Conservation (phyloP, 2,113 vertebrate genomes). For the Limanda limanda region DNA sequence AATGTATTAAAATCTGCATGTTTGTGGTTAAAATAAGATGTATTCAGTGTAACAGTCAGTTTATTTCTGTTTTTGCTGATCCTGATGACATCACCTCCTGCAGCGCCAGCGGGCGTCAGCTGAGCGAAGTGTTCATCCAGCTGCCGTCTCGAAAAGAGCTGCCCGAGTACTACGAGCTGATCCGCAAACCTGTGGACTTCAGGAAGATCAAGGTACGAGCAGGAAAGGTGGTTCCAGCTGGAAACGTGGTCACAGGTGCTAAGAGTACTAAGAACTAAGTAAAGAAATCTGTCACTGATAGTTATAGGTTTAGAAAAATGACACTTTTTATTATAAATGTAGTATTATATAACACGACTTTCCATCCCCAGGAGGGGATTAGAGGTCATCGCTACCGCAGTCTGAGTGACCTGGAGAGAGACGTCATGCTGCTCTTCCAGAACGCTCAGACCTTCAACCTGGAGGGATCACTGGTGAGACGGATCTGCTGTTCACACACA, state of each 20-base stretch:
- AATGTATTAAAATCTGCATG: no score
- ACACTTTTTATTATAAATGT: background rate
- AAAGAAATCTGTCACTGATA: no score
- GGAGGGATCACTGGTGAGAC: slow-evolving; percentile 91
- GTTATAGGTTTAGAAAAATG: background rate
- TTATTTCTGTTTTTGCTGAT: background rate
- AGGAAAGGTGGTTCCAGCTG: no score
- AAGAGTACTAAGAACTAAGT: no score
- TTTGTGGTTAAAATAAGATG: no score
- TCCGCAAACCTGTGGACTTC: slow-evolving; percentile 96
- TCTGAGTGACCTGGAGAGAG: slow-evolving; percentile 92
- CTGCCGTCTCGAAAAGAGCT: slow-evolving; percentile 95
- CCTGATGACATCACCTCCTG: slow-evolving; percentile 1
- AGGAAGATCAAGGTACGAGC: slow-evolving; percentile 93
- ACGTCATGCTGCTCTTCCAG: slow-evolving; percentile 95
- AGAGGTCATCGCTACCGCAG: slow-evolving; percentile 93
- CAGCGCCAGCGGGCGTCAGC: slow-evolving; percentile 91
- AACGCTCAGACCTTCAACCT: slow-evolving; percentile 97
- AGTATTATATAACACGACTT: background rate
- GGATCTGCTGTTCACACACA: background rate
- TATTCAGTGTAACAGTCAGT: background rate
- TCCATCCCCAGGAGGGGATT: slow-evolving; percentile 87
- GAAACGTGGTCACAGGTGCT: no score
- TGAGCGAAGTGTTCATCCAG: slow-evolving; percentile 97
- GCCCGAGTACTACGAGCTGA: slow-evolving; percentile 96